Evolutionary conservation across 2,797 vertebrate genomes (phyloP).

Genomic region (Synaphobranchus kaupii): DNA sequence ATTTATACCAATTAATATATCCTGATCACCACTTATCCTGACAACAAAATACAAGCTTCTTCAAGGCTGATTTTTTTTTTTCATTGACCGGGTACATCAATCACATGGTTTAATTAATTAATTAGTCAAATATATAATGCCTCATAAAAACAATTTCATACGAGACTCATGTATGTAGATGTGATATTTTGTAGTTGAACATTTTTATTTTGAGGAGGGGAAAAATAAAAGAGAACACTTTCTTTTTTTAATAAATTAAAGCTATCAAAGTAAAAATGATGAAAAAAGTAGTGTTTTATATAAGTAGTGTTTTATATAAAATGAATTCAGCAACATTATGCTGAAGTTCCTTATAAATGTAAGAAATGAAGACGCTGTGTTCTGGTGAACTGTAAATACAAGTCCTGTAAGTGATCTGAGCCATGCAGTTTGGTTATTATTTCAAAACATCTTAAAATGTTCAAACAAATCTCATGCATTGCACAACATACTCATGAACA

Average conservation of each 20-base stretch:
- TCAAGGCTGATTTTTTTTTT: background rate
- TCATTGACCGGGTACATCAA: background rate
- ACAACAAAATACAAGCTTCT: background rate
- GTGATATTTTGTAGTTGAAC: background rate
- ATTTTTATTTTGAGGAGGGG: background rate
- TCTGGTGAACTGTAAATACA: background rate
- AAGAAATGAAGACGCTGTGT: background rate
- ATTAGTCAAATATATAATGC: background rate
- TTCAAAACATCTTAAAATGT: background rate
- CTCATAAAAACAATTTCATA: background rate
- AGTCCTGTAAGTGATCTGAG: background rate
- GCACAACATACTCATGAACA: background rate
- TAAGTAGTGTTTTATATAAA: too few species aligned
- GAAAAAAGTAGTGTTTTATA: too few species aligned
- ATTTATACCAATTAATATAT: background rate
- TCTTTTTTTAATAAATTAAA: too few species aligned
- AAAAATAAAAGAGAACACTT: background rate
- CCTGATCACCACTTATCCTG: background rate
- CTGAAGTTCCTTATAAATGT: background rate
- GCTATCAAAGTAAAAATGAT: too few species aligned
- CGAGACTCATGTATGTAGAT: background rate
- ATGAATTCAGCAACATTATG: too few species aligned
- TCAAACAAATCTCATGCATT: background rate
- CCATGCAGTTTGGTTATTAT: slow-evolving; percentile 4
- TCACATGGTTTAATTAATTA: background rate